Base-by-base conservation (phyloP, 2,113 vertebrate genomes). In the Okapia johnstoni region DNA sequence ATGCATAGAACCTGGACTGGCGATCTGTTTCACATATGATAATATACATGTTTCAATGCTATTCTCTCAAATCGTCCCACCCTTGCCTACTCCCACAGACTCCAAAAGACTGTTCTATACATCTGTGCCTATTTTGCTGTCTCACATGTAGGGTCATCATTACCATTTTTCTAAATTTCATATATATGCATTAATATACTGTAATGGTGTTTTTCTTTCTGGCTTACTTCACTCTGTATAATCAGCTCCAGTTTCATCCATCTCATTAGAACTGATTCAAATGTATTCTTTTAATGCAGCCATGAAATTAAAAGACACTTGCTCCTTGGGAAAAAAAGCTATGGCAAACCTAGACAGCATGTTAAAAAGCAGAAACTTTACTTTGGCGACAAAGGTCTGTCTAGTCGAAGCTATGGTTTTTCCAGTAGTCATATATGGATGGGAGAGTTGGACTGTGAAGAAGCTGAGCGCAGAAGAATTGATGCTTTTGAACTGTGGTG, bases 61-160 rank as follows among this genome's bases (percentile, higher is more conserved):
- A 19, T 66, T n/a, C 63, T 66, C 17, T 66, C 33, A 66, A 66
- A n/a, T n/a, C 33, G n/a, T 4, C 63, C 16, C 33, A 63, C 16
- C 33, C 63, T n/a, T 2, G 0, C 63, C 8, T n/a, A n/a, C 33
- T n/a, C 16, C 63, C 16, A n/a, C 16, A n/a, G 16, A 66, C 8
- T 66, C 61, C 61, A 33, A 63, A 63, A 63, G 30, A 14, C 61
- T 33, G 30, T 63, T 63, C 33, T 66, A n/a, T 66, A n/a, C 63
- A 10, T 66, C 16, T n/a, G 33, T 19, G 4, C n/a, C 63, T n/a
- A 4, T 66, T 61, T 66, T 66, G 61, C 33, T 66, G 16, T 66
- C 61, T 66, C 4, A 0, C 33, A 66, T 66, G 1, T n/a, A 66
- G 16, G 16, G 33, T 66, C 16, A 19, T 66, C 1, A 0, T 66